These are phyloP conservation scores for Yponomeuta sedellus DNA, from an alignment of 2,888 invertebrate genomes.

Conservation along the genomic window DNA sequence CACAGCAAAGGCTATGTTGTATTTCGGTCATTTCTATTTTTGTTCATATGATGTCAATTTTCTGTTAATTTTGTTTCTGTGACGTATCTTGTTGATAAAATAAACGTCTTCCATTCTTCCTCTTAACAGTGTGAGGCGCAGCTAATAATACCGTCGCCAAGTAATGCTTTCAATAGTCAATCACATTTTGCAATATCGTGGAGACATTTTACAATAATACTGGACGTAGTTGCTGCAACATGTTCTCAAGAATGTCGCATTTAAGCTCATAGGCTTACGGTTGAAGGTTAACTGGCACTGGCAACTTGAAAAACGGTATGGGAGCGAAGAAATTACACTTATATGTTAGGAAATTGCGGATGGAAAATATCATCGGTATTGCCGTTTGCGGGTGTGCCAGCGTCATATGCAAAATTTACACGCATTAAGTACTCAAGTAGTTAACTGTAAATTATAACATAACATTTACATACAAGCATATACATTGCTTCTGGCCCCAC, in stretches of 20 bases:
- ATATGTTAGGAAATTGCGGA: background rate
- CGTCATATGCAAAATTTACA: background rate
- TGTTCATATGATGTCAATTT: too few species aligned
- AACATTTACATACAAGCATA: too few species aligned
- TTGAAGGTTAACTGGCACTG: background rate
- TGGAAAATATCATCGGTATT: background rate
- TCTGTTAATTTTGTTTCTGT: too few species aligned
- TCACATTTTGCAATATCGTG: background rate
- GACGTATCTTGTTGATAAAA: too few species aligned
- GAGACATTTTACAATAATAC: background rate
- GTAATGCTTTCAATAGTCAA: too few species aligned
- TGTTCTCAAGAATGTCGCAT: background rate
- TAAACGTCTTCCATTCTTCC: too few species aligned
- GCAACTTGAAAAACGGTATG: background rate
- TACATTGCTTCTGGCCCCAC: too few species aligned
- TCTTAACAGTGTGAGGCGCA: too few species aligned
- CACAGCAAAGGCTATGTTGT: too few species aligned
- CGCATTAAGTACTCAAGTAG: background rate
- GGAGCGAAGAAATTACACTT: background rate
- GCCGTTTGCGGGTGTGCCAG: background rate
- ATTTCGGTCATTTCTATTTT: too few species aligned
- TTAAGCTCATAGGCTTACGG: background rate
- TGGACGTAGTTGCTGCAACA: background rate
- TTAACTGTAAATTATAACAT: too few species aligned
- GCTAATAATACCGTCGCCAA: too few species aligned